phyloP scores from a whole-genome alignment of 2,888 invertebrate genomes.

The Clivina fossor region DNA sequence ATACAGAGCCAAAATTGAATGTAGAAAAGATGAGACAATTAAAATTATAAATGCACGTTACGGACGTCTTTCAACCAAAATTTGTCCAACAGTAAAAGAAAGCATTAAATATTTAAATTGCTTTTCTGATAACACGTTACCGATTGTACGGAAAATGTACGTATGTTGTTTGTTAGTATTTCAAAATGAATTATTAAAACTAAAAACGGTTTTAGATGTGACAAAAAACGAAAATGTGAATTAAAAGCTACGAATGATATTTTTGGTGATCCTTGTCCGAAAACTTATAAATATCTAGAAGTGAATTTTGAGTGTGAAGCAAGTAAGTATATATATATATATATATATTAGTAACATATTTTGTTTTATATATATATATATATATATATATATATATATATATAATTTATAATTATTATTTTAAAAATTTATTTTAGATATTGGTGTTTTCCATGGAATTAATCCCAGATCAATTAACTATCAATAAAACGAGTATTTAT shows the following conservation, averaged over 20 bases:
- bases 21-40: background rate
- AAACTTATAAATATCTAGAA: background rate
- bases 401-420: too few species aligned
- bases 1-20: background rate
- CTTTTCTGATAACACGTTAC: background rate
- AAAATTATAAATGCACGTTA: constrained; percentile 4
- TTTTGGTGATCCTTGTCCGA: background rate
- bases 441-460: too few species aligned
- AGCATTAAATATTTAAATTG: background rate
- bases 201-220: background rate
- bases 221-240: background rate
- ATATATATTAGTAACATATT: too few species aligned
- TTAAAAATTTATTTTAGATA: too few species aligned
- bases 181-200: background rate
- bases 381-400: too few species aligned
- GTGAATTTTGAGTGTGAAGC: background rate
- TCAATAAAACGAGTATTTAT: too few species aligned
- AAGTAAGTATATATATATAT: constrained; percentile 5
- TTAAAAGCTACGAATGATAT: background rate
- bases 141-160: background rate
- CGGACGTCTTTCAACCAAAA: background rate
- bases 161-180: background rate
- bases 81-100: background rate
- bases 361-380: too few species aligned
- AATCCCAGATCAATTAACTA: too few species aligned